Percentiles rank a stretch among this genome's conserved stretches.
These are phyloP conservation scores for Alosa sapidissima DNA, from an alignment of 2,797 vertebrate species.

Conservation along the genomic window DNA sequence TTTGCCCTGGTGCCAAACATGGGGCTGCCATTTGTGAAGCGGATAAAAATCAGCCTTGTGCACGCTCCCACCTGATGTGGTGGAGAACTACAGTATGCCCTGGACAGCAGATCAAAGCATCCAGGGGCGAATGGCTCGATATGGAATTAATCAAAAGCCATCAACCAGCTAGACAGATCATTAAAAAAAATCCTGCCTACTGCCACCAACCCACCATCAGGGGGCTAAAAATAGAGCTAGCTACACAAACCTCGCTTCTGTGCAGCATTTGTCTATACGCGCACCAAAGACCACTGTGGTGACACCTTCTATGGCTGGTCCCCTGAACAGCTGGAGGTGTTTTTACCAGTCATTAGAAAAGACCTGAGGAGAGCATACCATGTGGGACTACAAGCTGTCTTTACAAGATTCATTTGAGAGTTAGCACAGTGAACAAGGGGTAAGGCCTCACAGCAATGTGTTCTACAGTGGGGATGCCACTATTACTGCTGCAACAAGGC, in stretches of 20 bases:
- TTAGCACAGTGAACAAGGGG: constrained; percentile 66
- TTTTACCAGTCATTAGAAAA: constrained; percentile 62
- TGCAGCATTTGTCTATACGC: constrained; percentile 68
- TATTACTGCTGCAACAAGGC: neutral
- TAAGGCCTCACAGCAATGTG: neutral
- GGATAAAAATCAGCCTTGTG: constrained; percentile 57
- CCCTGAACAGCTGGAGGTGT: constrained; percentile 56
- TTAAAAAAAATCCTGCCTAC: constrained; percentile 57
- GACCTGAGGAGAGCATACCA: constrained; percentile 57
- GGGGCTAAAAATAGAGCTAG: constrained; percentile 52
- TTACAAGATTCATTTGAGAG: constrained; percentile 65
- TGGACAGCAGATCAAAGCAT: constrained; percentile 57
- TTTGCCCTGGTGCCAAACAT: neutral
- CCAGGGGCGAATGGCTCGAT: constrained; percentile 65
- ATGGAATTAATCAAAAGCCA: constrained; percentile 72
- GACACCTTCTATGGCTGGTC: constrained; percentile 50
- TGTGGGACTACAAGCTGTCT: constrained; percentile 68
- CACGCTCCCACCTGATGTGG: constrained; percentile 68
- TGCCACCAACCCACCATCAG: neutral
- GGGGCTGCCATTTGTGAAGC: neutral
- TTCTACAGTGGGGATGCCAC: neutral
- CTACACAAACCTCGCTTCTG: constrained; percentile 62
- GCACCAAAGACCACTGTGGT: neutral
- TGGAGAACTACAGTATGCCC: constrained; percentile 62
- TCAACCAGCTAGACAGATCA: constrained; percentile 65